Evolutionary conservation across 2,797 vertebrate genomes (phyloP).

Genomic region (Diglossa cyanea): DNA sequence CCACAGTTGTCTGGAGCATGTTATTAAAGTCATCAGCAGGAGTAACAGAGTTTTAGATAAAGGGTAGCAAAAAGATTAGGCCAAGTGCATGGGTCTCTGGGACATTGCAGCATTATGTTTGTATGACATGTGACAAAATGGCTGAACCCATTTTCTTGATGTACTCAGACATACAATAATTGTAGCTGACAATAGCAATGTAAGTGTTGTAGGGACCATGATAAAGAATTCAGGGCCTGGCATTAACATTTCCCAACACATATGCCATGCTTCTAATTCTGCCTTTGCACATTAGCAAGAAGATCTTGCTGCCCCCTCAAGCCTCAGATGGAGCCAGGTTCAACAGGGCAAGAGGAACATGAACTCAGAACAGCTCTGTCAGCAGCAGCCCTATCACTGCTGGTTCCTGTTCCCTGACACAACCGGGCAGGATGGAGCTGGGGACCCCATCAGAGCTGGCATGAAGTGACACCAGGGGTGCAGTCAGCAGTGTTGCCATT

Average conservation of each 20-base stretch:
- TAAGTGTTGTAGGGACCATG: rapidly evolving
- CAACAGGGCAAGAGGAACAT: rapidly evolving
- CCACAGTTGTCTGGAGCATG: background rate
- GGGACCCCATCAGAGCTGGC: rapidly evolving
- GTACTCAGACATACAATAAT: background rate
- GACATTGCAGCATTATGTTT: background rate
- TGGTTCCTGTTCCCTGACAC: background rate
- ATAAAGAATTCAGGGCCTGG: background rate
- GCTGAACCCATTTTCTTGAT: background rate
- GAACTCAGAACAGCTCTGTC: background rate
- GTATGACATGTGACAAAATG: background rate
- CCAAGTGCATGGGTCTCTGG: background rate
- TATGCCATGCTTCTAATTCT: background rate
- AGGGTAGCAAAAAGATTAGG: background rate
- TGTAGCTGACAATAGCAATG: background rate
- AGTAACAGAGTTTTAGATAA: background rate
- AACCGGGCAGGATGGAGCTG: rapidly evolving
- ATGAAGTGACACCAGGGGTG: background rate
- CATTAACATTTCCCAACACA: background rate
- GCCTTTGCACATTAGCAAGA: background rate
- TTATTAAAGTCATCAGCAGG: background rate
- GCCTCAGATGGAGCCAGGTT: background rate
- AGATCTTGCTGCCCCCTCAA: rapidly evolving
- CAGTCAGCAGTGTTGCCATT: background rate
- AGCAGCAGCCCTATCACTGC: rapidly evolving